phyloP scores from a whole-genome alignment of 2,797 vertebrate genomes.

The Catostomus latipinnis region DNA sequence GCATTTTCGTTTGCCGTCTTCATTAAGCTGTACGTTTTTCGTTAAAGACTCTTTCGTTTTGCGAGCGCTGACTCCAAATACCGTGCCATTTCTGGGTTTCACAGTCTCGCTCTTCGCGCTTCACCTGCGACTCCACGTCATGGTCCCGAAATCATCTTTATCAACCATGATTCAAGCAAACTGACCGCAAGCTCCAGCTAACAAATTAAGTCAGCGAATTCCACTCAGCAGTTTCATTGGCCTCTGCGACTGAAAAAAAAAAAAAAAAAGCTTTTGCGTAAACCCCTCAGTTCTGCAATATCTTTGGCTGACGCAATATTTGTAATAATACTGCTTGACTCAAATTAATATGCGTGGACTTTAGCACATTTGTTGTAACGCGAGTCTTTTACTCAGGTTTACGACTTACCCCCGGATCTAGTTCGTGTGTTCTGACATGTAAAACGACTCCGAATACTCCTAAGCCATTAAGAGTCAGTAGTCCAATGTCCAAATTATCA shows the following conservation, averaged over 20 bases:
- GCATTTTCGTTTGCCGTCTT: constrained; percentile 58
- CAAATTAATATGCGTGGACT: neutral
- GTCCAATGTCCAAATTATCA: neutral
- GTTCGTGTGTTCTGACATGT: constrained; percentile 42
- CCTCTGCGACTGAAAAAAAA: constrained; percentile 7
- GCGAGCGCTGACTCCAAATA: neutral
- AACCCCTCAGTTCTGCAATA: constrained; percentile 6
- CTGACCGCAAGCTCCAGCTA: neutral
- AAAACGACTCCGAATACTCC: neutral
- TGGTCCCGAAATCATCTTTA: constrained; percentile 36
- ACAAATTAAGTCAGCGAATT: neutral
- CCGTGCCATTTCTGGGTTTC: constrained; percentile 47
- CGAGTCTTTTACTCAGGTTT: neutral
- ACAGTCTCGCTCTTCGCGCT: constrained; percentile 48
- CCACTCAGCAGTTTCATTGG: constrained; percentile 7
- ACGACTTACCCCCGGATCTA: constrained; percentile 31
- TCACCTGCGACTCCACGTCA: constrained; percentile 57
- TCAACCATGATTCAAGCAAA: constrained; percentile 43
- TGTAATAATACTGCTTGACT: constrained; percentile 16
- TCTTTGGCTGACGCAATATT: constrained; percentile 16
- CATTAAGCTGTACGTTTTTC: constrained; percentile 31
- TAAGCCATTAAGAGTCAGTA: constrained; percentile 22
- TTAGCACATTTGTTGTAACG: constrained; percentile 36
- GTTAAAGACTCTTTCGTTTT: constrained; percentile 49
- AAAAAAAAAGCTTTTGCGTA: neutral